Conservation (phyloP, 2,113 vertebrate species). For the Ibidorhyncha struthersii region DNA sequence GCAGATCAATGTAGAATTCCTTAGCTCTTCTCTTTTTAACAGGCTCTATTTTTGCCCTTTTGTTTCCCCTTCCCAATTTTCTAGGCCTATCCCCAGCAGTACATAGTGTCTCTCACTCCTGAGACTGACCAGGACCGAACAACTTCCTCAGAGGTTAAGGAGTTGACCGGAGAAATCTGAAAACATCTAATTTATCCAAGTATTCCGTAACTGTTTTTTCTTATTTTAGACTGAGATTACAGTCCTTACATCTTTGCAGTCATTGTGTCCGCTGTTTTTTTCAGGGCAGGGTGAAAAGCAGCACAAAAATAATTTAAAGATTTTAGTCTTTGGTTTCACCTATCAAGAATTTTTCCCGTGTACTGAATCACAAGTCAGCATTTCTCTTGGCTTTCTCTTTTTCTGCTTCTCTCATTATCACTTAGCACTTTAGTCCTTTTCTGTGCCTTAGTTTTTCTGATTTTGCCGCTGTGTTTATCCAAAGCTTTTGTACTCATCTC, state of each 20-base stretch:
- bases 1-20: background rate
- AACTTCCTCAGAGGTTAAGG: background rate
- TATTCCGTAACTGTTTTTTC: background rate
- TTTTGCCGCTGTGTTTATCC: background rate
- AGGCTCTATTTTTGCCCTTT: background rate
- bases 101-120: background rate
- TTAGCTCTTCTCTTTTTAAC: background rate
- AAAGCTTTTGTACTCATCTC: background rate
- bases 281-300: background rate
- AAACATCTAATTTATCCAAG: background rate
- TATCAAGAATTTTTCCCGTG: background rate
- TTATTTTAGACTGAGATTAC: background rate
- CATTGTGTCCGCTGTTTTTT: background rate
- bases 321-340: background rate
- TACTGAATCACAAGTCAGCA: background rate
- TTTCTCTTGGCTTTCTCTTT: background rate
- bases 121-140: background rate
- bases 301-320: background rate
- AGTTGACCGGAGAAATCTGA: background rate
- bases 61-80: background rate
- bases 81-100: background rate
- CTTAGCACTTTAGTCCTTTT: background rate
- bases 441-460: background rate
- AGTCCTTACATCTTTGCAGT: background rate
- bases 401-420: background rate